These are phyloP conservation scores for Diphyllodes magnificus DNA, from an alignment of 2,113 vertebrate genomes.

Conservation along the genomic window DNA sequence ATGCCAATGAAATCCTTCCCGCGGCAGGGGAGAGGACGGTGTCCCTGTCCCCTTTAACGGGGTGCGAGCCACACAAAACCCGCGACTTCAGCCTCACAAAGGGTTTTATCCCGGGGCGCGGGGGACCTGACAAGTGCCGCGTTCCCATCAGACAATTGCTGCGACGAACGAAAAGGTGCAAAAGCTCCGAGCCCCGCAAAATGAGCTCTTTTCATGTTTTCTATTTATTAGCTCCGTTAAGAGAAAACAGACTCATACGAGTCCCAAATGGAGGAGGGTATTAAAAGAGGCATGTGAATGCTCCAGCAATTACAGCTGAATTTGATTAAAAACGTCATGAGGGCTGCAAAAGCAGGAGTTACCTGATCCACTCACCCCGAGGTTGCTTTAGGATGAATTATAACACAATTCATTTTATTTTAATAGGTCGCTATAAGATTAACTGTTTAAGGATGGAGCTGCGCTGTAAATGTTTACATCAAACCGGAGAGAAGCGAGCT, in stretches of 20 bases:
- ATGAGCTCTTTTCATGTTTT: slow-evolving; percentile 45
- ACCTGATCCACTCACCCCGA: slow-evolving; percentile 62
- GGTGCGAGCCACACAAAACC: not conserved
- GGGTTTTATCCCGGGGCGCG: not conserved
- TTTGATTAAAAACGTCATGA: slow-evolving; percentile 64
- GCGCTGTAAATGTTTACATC: slow-evolving; percentile 62
- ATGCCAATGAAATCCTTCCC: not conserved
- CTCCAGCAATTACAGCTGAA: slow-evolving; percentile 63
- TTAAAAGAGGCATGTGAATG: slow-evolving; percentile 58
- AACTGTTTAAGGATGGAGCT: slow-evolving; percentile 67
- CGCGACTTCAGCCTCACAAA: not conserved
- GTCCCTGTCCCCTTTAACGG: not conserved
- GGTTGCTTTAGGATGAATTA: slow-evolving; percentile 70
- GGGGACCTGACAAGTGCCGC: not conserved
- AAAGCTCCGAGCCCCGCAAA: not conserved
- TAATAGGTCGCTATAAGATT: slow-evolving; percentile 71
- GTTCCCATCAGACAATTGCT: not conserved
- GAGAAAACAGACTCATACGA: slow-evolving; percentile 61
- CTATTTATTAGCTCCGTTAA: slow-evolving; percentile 63
- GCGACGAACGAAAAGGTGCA: slow-evolving; percentile 1
- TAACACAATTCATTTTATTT: slow-evolving; percentile 71
- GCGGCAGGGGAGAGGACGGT: not conserved
- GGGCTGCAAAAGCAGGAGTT: slow-evolving; percentile 50
- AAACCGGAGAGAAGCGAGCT: slow-evolving; percentile 35
- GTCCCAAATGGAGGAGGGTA: slow-evolving; percentile 50